A percentile compares a stretch with the other conserved stretches of the same genome.
Evolutionary conservation across 2,797 vertebrate species (phyloP).

Genomic region (Coendou prehensilis): DNA sequence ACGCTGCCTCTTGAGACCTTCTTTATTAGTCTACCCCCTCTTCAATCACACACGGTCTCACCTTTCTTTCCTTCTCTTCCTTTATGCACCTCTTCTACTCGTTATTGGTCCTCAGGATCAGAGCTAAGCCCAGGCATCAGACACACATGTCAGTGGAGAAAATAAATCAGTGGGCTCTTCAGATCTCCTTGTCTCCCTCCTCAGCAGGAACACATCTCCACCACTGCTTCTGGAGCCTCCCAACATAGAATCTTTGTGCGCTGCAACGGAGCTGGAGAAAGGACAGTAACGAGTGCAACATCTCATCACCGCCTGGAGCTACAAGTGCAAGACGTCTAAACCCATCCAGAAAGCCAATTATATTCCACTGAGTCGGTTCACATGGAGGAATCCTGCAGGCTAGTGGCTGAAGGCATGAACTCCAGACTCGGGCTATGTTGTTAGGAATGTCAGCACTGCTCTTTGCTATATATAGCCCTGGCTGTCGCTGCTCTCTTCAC

Average conservation of each 20-base stretch:
- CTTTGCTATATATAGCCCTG: background rate
- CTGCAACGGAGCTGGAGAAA: background rate
- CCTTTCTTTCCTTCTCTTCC: background rate
- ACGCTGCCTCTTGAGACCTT: background rate
- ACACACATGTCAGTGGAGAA: background rate
- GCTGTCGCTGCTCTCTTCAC: background rate
- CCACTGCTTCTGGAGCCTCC: background rate
- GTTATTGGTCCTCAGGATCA: background rate
- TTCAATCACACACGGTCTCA: background rate
- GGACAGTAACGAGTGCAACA: accelerated
- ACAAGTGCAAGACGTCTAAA: background rate
- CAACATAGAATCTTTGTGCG: background rate
- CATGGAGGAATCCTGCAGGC: background rate
- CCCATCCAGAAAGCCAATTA: background rate
- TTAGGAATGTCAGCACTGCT: background rate
- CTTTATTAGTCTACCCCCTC: background rate
- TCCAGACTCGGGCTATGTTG: background rate
- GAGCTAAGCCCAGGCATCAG: background rate
- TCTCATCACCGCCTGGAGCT: background rate
- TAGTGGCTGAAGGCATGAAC: background rate
- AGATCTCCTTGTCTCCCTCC: background rate
- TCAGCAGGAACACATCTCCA: background rate
- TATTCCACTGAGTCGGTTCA: background rate
- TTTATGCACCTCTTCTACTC: background rate
- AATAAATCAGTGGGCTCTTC: background rate